Evolutionary conservation across 1,140 invertebrate genomes (phyloP), one percentile per base, ranked within the genome.

Genomic region (Plutomurus gul): DNA sequence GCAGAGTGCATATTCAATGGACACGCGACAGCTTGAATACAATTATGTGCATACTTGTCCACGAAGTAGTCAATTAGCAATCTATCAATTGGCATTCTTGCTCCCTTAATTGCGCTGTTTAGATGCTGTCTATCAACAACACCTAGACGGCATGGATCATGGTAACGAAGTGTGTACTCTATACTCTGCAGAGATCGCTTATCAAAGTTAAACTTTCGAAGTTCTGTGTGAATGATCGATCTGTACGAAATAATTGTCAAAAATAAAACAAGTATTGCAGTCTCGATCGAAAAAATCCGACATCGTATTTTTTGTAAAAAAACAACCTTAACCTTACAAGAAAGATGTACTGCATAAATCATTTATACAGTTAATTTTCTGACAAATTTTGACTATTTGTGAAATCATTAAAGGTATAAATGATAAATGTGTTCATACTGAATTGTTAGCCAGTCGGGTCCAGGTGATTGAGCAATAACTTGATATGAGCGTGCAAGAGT

Each of bases 71-170:
- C 74, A 60, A 84, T 46, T 5, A 82, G 13, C 22, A 65, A 4
- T 65, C 37, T 79, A 22, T 71, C 33, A 0, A 83, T 11, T 30
- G 82, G 82, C 13, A 83, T 33, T 37, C 60, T 83, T 4, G 78
- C 78, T 65, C 82, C 82, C 76, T 81, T 83, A 27, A 83, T 37
- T 27, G 80, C 81, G 5, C 73, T 43, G 13, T 73, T 75, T 36
- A 83, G 33, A 10, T 76, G 77, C 18, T 83, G 78, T 30, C 82
- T 43, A 56, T 83, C 80, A 10, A 83, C 70, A 51, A 79, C 72
- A 13, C 82, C 82, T 27, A 76, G 79, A 25, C 82, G 65, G 60
- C 82, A 83, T 16, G 82, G 82, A 46, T 83, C 82, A 16, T 79
- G 80, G 39, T 83, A 71, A 0, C 82, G 70, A 3, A 81, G 46